phyloP scores from a whole-genome alignment of 2,113 vertebrate species.

The Aramus guarauna region DNA sequence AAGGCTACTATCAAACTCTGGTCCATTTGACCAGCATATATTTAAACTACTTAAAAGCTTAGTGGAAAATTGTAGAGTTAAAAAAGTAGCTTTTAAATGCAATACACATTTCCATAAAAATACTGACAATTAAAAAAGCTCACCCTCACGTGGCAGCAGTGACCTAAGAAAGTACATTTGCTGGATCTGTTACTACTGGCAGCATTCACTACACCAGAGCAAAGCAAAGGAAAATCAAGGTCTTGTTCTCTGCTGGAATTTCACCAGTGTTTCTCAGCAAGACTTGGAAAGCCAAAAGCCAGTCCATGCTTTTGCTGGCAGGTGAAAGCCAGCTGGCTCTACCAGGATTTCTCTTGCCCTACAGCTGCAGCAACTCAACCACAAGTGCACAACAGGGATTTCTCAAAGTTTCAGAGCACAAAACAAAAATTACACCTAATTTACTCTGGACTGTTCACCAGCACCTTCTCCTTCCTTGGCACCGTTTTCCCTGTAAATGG shows the following conservation, averaged over 20 bases:
- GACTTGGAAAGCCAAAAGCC: neutral
- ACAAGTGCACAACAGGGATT: accelerated
- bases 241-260: neutral
- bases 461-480: neutral
- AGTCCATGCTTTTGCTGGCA: neutral
- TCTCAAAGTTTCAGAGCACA: neutral
- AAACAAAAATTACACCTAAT: neutral
- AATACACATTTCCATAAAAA: neutral
- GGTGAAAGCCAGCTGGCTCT: neutral
- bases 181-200: neutral
- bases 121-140: neutral
- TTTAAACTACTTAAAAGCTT: neutral
- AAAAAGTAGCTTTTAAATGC: neutral
- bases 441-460: neutral
- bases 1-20: neutral
- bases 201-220: neutral
- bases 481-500: neutral
- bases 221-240: neutral
- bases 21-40: neutral
- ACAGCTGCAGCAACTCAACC: neutral
- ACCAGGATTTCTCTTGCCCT: neutral
- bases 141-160: neutral
- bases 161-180: neutral
- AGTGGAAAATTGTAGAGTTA: neutral
- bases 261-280: neutral